phyloP scores from a whole-genome alignment of 2,113 vertebrate species.

The Epinephelus moara region DNA sequence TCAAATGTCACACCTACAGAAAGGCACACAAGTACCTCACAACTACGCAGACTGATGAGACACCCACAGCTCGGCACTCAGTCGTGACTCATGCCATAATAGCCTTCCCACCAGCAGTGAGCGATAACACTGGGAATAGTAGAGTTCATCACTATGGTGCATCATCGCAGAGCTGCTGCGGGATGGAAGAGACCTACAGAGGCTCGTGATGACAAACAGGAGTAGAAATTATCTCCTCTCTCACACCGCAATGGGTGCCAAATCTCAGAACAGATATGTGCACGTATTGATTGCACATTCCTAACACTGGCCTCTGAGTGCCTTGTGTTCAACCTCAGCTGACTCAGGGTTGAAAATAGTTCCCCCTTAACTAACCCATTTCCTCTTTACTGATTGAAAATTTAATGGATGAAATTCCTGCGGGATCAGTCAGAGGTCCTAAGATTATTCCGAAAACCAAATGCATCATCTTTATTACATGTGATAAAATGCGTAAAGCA shows the following conservation, averaged over 20 bases:
- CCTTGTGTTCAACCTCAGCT: not conserved
- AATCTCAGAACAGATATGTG: not conserved
- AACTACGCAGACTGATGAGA: constrained; percentile 34
- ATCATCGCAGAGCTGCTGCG: constrained; percentile 31
- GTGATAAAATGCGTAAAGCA: not conserved
- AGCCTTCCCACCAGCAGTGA: constrained; percentile 56
- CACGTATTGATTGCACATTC: not conserved
- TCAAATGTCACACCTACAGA: constrained; percentile 34
- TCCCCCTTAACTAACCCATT: not conserved
- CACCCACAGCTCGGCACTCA: constrained; percentile 56
- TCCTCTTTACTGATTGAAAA: not conserved
- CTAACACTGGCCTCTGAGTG: not conserved
- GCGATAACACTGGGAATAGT: constrained; percentile 12
- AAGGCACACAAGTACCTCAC: constrained; percentile 23
- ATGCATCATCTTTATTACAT: not conserved
- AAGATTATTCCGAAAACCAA: not conserved
- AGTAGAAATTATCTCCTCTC: constrained; percentile 12
- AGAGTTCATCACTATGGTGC: constrained; percentile 35
- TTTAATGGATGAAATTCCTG: not conserved
- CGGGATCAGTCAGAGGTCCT: not conserved
- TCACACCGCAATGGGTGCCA: not conserved
- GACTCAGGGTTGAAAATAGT: not conserved
- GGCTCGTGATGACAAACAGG: not conserved
- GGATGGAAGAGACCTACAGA: constrained; percentile 1
- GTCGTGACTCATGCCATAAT: constrained; percentile 68